These are phyloP conservation scores for Acronicta aceris DNA, from an alignment of 2,888 invertebrate genomes.

Conservation along the genomic window DNA sequence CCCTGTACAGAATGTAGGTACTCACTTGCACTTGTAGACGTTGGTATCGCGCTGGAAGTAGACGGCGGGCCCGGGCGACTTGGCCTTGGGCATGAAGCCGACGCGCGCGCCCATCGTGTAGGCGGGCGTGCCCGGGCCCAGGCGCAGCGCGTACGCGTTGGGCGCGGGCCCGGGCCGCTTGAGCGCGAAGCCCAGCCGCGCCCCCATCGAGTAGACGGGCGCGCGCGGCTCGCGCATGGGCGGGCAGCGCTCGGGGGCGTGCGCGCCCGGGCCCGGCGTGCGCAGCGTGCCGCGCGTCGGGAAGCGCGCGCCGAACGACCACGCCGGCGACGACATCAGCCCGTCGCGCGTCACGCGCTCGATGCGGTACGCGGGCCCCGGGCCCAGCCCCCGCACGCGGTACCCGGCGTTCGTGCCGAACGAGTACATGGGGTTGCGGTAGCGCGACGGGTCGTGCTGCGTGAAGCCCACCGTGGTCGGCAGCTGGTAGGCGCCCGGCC, in stretches of 20 bases:
- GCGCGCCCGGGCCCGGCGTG: slow-evolving; percentile 91
- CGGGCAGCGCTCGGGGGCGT: slow-evolving; percentile 89
- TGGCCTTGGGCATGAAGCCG: slow-evolving; percentile 69
- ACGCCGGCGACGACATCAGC: slow-evolving; percentile 84
- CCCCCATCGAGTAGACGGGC: slow-evolving; percentile 89
- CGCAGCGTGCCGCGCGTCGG: slow-evolving; percentile 62
- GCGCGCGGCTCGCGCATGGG: slow-evolving; percentile 86
- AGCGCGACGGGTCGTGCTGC: slow-evolving; percentile 90
- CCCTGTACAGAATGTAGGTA: not conserved
- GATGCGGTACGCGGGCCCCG: slow-evolving; percentile 84
- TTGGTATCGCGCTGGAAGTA: slow-evolving; percentile 83
- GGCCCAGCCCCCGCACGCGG: slow-evolving; percentile 84
- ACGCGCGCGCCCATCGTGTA: slow-evolving; percentile 81
- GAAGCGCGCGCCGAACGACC: slow-evolving; percentile 82
- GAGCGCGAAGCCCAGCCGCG: slow-evolving; percentile 80
- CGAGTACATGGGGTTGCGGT: slow-evolving; percentile 91
- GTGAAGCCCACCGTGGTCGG: slow-evolving; percentile 90
- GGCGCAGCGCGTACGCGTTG: slow-evolving; percentile 87
- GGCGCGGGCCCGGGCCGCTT: slow-evolving; percentile 89
- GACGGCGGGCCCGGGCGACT: slow-evolving; percentile 87
- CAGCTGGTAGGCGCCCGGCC: slow-evolving; percentile 91
- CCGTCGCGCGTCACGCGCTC: slow-evolving; percentile 81
- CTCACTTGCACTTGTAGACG: slow-evolving; percentile 75
- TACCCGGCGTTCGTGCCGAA: slow-evolving; percentile 83
- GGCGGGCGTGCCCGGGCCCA: slow-evolving; percentile 84